A percentile compares a stretch with the other conserved stretches of the same genome.
phyloP scores from a whole-genome alignment of 2,113 vertebrate genomes.

The Burhinus bistriatus region DNA sequence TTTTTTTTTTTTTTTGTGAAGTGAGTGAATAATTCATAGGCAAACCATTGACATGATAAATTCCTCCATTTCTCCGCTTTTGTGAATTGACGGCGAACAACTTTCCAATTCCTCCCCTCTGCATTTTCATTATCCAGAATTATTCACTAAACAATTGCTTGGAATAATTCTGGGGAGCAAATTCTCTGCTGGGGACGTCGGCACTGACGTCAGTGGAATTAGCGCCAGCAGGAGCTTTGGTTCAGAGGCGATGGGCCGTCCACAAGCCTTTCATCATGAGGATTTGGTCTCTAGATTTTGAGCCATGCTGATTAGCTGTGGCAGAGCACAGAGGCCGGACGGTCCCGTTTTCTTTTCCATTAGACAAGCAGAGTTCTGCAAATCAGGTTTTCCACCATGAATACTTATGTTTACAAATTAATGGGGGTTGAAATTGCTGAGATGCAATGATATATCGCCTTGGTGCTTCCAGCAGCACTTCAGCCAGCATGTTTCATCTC shows the following conservation, averaged over 20 bases:
- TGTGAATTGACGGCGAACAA: conserved; percentile 23
- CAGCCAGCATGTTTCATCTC: background rate
- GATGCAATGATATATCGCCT: fast-evolving
- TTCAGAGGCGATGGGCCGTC: background rate
- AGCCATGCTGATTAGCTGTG: background rate
- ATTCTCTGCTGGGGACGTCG: background rate
- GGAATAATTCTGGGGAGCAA: conserved; percentile 19
- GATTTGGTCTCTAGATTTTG: background rate
- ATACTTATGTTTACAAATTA: background rate
- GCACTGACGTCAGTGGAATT: background rate
- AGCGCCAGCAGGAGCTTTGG: background rate
- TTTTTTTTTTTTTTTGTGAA: background rate
- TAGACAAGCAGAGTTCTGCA: background rate
- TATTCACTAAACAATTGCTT: conserved; percentile 50
- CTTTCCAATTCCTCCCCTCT: conserved; percentile 33
- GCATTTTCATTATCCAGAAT: conserved; percentile 47
- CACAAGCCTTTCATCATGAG: background rate
- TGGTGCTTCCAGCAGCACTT: background rate
- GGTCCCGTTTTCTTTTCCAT: background rate
- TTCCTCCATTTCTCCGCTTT: conserved; percentile 33
- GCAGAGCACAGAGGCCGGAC: background rate
- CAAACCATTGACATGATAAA: conserved; percentile 51
- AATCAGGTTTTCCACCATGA: background rate
- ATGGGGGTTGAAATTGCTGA: background rate
- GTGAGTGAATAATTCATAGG: conserved; percentile 48